phyloP scores from a whole-genome alignment of 30 jellyfish, hydroid and myxozoan genomes.

The Pseudorhiza aurosa region DNA sequence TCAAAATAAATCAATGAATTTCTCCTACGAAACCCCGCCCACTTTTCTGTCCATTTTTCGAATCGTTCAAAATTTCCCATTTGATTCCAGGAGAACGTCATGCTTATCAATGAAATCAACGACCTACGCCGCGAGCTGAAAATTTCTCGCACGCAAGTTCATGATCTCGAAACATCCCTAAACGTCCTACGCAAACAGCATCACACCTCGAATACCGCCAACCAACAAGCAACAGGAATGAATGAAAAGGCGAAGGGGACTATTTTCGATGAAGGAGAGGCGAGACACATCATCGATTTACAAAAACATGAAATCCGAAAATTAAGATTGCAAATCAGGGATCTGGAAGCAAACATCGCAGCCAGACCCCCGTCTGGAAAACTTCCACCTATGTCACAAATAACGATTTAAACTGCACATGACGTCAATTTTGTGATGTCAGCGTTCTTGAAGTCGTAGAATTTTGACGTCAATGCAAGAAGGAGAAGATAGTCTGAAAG shows the following conservation, averaged over 20 bases:
- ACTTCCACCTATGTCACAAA: slow-evolving; percentile 87
- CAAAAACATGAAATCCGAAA: slow-evolving; percentile 89
- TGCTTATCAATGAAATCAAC: slow-evolving; percentile 91
- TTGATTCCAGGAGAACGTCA: slow-evolving; percentile 81
- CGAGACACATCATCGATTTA: slow-evolving; percentile 81
- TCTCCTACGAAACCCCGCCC: too few species aligned
- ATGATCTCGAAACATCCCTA: slow-evolving; percentile 87
- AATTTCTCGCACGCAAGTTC: slow-evolving; percentile 90
- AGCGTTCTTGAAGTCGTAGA: too few species aligned
- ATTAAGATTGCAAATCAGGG: slow-evolving; percentile 81
- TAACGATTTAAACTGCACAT: slow-evolving; percentile 30
- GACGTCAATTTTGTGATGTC: too few species aligned
- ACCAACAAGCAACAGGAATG: slow-evolving; percentile 17
- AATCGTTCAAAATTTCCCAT: background rate
- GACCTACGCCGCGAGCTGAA: slow-evolving; percentile 94
- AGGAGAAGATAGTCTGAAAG: too few species aligned
- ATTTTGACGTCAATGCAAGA: too few species aligned
- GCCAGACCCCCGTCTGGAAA: slow-evolving; percentile 96
- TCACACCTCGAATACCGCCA: background rate
- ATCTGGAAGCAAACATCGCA: slow-evolving; percentile 83
- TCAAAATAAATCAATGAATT: too few species aligned
- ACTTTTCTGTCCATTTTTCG: too few species aligned
- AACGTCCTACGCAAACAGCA: slow-evolving; percentile 81
- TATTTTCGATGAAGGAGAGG: slow-evolving; percentile 71
- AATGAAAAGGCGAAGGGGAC: slow-evolving; percentile 37